phyloP scores from a whole-genome alignment of 2,113 vertebrate genomes.

The Psilopogon haemacephalus region DNA sequence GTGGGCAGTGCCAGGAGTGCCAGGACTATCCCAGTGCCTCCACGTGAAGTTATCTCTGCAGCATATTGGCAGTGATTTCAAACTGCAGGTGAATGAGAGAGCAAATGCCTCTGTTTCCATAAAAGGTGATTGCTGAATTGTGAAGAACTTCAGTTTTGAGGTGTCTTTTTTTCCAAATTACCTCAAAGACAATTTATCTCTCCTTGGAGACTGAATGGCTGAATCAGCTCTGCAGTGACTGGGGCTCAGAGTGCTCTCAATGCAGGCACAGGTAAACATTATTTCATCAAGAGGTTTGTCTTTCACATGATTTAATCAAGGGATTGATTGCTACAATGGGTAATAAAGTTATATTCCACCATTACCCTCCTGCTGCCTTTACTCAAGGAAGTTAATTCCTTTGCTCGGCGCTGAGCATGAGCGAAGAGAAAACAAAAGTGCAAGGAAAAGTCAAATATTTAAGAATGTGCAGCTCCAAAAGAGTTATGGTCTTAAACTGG shows the following conservation, averaged over 20 bases:
- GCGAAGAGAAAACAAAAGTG: not conserved
- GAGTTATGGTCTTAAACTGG: not conserved
- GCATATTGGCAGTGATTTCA: not conserved
- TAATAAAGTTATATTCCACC: not conserved
- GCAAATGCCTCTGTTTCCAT: not conserved
- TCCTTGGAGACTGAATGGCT: not conserved
- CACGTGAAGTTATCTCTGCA: not conserved
- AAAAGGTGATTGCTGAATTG: not conserved
- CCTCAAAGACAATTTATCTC: not conserved
- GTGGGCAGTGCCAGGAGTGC: not conserved
- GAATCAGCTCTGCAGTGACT: not conserved
- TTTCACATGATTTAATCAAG: constrained; percentile 10
- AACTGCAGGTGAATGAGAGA: not conserved
- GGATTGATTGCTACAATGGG: not conserved
- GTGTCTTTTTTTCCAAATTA: not conserved
- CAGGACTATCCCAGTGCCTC: not conserved
- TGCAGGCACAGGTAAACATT: not conserved
- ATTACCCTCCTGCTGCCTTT: not conserved
- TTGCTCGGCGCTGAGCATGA: not conserved
- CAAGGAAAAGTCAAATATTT: not conserved
- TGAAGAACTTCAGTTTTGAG: not conserved
- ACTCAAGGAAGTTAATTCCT: not conserved
- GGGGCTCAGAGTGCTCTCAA: not conserved
- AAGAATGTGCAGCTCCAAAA: not conserved
- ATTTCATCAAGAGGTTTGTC: constrained; percentile 8